Evolutionary conservation across 2,113 vertebrate species (phyloP).

Genomic region (Catharus fuscescens): DNA sequence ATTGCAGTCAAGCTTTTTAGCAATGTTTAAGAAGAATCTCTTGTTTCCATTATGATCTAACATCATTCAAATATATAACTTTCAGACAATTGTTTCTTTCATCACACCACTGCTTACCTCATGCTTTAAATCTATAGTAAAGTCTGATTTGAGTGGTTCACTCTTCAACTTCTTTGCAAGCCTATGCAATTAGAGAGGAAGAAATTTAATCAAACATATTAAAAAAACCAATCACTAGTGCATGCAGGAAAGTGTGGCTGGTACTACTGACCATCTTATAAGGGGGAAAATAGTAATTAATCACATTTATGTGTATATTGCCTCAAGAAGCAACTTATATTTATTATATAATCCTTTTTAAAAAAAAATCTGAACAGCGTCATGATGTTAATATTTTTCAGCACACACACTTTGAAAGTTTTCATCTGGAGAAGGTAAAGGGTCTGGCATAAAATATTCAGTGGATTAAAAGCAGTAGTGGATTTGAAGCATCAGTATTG

Average conservation of each 20-base stretch:
- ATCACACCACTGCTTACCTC: slow-evolving; percentile 80
- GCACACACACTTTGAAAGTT: not conserved
- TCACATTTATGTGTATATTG: not conserved
- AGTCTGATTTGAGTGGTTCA: slow-evolving; percentile 92
- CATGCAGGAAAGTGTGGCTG: not conserved
- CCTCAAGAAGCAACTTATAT: not conserved
- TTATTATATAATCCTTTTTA: not conserved
- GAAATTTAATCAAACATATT: not conserved
- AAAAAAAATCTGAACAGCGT: not conserved
- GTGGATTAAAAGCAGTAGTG: not conserved
- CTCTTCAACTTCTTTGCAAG: slow-evolving; percentile 86
- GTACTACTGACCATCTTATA: not conserved
- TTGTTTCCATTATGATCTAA: not conserved
- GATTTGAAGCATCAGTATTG: not conserved
- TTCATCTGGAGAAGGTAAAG: not conserved
- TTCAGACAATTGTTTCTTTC: not conserved
- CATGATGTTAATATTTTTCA: not conserved
- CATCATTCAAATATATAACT: not conserved
- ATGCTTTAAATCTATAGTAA: slow-evolving; percentile 97
- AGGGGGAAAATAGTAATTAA: not conserved
- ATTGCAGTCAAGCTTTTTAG: not conserved
- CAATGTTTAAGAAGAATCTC: not conserved
- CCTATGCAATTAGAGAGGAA: slow-evolving; percentile 74
- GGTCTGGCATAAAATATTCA: not conserved
- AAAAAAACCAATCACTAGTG: not conserved